Evolutionary conservation across 1,140 invertebrate genomes (phyloP).

Genomic region (Latrodectus geometricus): DNA sequence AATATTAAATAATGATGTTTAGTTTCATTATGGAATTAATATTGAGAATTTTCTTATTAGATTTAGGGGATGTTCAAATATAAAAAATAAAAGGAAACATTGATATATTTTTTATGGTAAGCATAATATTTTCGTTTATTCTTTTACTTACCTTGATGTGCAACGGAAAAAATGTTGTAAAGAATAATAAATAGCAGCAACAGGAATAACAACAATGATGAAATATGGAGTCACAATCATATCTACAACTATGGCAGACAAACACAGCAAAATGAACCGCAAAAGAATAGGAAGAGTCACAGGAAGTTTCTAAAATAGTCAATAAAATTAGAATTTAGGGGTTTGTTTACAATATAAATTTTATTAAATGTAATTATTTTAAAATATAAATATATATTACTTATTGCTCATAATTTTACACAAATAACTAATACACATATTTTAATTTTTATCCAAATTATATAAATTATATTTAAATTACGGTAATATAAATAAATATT

Average conservation of each 20-base stretch:
- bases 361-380: no score
- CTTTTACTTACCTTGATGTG: slow-evolving; percentile 75
- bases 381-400: no score
- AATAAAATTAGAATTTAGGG: background rate
- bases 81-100: slow-evolving; percentile 41
- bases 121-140: background rate
- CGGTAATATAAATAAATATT: no score
- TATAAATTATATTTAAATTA: no score
- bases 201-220: slow-evolving; percentile 76
- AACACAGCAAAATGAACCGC: slow-evolving; percentile 79
- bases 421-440: no score
- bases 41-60: no score
- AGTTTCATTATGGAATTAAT: no score
- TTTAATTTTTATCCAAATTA: no score
- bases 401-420: no score
- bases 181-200: slow-evolving; percentile 76
- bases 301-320: slow-evolving; percentile 78
- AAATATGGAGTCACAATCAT: slow-evolving; percentile 80
- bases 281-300: slow-evolving; percentile 79
- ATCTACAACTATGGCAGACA: slow-evolving; percentile 80
- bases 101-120: background rate
- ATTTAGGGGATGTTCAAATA: background rate
- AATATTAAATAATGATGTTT: no score
- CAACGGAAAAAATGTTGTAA: slow-evolving; percentile 80
- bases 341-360: no score